phyloP scores from a whole-genome alignment of 2,888 invertebrate genomes.

The Ectobius pallidus region DNA sequence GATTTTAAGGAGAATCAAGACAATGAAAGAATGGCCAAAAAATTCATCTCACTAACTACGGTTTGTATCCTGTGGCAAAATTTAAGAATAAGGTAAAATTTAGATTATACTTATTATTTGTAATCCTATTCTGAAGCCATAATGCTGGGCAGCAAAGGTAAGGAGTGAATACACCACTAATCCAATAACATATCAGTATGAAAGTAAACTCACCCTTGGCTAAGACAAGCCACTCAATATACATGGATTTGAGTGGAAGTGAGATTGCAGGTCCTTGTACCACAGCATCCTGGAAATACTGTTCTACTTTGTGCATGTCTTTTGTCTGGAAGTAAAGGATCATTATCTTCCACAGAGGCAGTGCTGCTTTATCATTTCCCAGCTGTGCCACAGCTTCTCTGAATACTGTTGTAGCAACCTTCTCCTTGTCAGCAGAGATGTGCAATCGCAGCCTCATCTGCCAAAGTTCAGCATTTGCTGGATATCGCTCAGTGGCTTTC shows the following conservation, averaged over 20 bases:
- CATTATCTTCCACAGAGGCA: constrained; percentile 57
- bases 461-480: constrained; percentile 60
- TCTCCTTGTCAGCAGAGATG: constrained; percentile 55
- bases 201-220: constrained; percentile 52
- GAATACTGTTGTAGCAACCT: constrained; percentile 48
- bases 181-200: too few species aligned
- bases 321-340: constrained; percentile 43
- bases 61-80: too few species aligned
- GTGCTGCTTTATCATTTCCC: constrained; percentile 45
- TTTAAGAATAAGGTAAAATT: too few species aligned
- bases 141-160: too few species aligned
- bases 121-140: too few species aligned
- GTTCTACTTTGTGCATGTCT: constrained; percentile 36
- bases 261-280: constrained; percentile 59
- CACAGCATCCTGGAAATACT: constrained; percentile 42
- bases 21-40: too few species aligned
- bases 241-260: constrained; percentile 63
- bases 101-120: too few species aligned
- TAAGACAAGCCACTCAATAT: constrained; percentile 64
- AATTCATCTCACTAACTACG: too few species aligned
- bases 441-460: constrained; percentile 58
- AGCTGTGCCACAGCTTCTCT: constrained; percentile 38
- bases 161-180: too few species aligned
- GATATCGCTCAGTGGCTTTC: constrained; percentile 57
- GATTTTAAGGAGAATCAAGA: too few species aligned